These are phyloP conservation scores for Drepanosiphum platanoidis DNA, from an alignment of 2,888 invertebrate species.

Conservation along the genomic window DNA sequence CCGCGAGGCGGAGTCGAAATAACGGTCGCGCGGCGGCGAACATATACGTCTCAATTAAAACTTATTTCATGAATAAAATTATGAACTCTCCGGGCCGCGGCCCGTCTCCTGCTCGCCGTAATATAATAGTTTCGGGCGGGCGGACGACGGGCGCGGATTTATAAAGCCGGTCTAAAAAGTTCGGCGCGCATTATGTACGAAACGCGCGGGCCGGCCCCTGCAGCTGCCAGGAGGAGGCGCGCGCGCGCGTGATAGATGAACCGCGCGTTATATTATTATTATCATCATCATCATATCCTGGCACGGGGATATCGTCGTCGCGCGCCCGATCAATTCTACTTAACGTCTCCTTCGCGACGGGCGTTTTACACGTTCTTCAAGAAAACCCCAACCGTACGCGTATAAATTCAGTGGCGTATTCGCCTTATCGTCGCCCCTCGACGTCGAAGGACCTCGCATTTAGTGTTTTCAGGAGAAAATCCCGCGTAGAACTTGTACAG, in stretches of 20 bases:
- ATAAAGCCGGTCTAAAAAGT: background rate
- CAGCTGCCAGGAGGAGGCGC: too few relatives aligned
- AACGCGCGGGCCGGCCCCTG: background rate
- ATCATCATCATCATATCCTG: background rate
- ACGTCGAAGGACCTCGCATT: too few relatives aligned
- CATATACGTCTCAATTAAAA: conserved; percentile 22
- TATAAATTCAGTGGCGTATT: too few relatives aligned
- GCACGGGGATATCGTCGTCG: background rate
- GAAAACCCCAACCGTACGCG: too few relatives aligned
- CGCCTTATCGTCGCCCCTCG: too few relatives aligned
- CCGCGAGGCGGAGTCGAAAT: background rate
- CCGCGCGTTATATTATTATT: background rate
- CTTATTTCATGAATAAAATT: conserved; percentile 27
- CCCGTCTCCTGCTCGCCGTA: background rate
- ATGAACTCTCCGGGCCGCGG: background rate
- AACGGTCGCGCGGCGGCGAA: background rate
- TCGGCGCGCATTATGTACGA: too few relatives aligned
- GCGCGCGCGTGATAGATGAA: conserved; percentile 4
- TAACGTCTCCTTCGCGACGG: background rate
- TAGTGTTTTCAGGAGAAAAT: too few relatives aligned
- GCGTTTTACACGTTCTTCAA: background rate
- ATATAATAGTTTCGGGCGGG: background rate
- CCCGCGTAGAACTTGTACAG: too few relatives aligned
- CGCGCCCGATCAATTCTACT: background rate
- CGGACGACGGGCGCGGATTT: background rate